Evolutionary conservation across 2,797 vertebrate species (phyloP), one percentile per base, ranked within the genome.

Genomic region (Luscinia luscinia): DNA sequence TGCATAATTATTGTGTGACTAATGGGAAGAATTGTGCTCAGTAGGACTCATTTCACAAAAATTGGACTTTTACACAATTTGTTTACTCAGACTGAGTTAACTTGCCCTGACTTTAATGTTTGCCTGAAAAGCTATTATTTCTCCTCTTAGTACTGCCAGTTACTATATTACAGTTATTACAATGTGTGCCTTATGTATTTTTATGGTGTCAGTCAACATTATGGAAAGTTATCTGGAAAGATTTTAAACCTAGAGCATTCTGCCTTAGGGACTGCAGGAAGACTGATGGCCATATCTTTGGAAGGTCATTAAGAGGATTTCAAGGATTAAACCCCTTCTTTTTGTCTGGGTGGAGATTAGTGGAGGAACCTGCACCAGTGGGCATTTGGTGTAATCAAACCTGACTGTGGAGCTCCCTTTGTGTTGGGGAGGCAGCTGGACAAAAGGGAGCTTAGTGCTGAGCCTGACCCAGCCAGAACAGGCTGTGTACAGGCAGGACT

Each of bases 1-100:
- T 95, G 91, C 78, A 67, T 90, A 95, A 96, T 94, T 96, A 78
- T 70, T 68, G 73, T 87, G 95, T 94, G 92, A 93, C 94, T 91
- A 94, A 94, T 77, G 61, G 84, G 38, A 70, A 91, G 77, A 91
- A 87, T 92, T 92, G 78, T 84, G 74, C 94, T 94, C 77, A 58
- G 82, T 91, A 94, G 87, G 85, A 90, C 57, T 85, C 45, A 69
- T 72, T 95, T 77, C 76, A 90, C 73, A 89, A 93, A 91, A 93
- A 90, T 22, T 90, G 69, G 85, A 61, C 75, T 90, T 82, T 48
- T 12, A 15, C 55, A 57, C 51, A 54, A 52, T 91, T 84, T 89
- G 67, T 95, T 96, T 95, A 69, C 84, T 87, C 79, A 95, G 55
- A 84, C 49, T 55, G 67, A 82, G 62, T 79, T 93, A 88, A 78